A percentile compares a stretch with the other conserved stretches of the same genome.
Conservation (phyloP, 2,888 invertebrate species). For the Exephanes ischioxanthus region DNA sequence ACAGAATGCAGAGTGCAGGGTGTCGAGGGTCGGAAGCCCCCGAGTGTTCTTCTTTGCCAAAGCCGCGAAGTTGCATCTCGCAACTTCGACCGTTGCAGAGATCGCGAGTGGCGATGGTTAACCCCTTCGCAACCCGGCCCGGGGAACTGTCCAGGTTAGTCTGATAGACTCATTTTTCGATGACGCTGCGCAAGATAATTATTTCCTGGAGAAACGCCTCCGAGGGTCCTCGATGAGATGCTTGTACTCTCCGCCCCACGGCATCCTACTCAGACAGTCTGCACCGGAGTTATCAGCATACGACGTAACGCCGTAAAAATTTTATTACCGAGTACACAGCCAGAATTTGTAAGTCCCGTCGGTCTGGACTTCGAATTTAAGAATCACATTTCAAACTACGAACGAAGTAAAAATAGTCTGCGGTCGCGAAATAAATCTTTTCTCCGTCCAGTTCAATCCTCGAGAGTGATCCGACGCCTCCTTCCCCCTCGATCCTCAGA, state of each 20-base stretch:
- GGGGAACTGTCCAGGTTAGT: constrained; percentile 23
- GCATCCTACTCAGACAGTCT: constrained; percentile 34
- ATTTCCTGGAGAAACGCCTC: constrained; percentile 69
- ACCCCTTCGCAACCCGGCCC: constrained; percentile 33
- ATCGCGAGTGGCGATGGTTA: constrained; percentile 39
- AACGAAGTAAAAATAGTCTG: background rate
- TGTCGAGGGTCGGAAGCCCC: constrained; percentile 34
- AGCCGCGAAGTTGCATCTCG: constrained; percentile 48
- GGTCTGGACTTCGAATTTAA: background rate
- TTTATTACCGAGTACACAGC: background rate
- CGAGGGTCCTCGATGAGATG: constrained; percentile 41
- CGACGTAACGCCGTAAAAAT: background rate
- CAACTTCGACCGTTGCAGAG: constrained; percentile 54
- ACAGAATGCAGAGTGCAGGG: constrained; percentile 52
- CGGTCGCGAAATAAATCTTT: constrained; percentile 20
- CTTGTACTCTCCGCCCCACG: constrained; percentile 30
- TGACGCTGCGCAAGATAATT: constrained; percentile 79
- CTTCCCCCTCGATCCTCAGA: background rate
- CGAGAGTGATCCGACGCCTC: background rate
- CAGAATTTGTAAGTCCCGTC: background rate
- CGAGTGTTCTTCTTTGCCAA: constrained; percentile 52
- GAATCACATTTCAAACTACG: background rate
- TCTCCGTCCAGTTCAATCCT: constrained; percentile 15
- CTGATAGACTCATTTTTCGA: constrained; percentile 76
- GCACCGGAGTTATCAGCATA: background rate